A percentile compares a stretch with the other conserved stretches of the same genome.
These are phyloP conservation scores for Xanthostigma xanthostigma DNA, from an alignment of 2,888 invertebrate genomes.

Conservation along the genomic window DNA sequence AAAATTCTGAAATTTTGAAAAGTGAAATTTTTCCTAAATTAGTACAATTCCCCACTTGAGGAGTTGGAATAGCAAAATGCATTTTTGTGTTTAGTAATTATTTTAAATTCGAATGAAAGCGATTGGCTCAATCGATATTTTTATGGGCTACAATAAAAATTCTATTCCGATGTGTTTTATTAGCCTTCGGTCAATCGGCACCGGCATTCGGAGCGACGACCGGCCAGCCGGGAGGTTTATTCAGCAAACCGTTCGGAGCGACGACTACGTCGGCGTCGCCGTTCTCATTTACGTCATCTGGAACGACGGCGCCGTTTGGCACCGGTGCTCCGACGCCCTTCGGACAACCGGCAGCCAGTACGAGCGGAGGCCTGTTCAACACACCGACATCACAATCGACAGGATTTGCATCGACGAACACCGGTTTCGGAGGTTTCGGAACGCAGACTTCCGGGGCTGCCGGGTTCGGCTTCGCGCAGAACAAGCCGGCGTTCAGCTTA, in stretches of 20 bases:
- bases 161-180: too few species aligned
- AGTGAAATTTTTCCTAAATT: too few species aligned
- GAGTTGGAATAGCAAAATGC: too few species aligned
- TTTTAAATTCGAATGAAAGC: too few species aligned
- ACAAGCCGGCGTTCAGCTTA: slow-evolving; percentile 25
- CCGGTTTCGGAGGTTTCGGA: slow-evolving; percentile 30
- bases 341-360: slow-evolving; percentile 24
- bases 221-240: slow-evolving; percentile 27
- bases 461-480: slow-evolving; percentile 31
- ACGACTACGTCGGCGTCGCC: slow-evolving; percentile 32
- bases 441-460: slow-evolving; percentile 26
- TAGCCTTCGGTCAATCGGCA: slow-evolving; percentile 19
- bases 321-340: slow-evolving; percentile 35
- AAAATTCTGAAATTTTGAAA: too few species aligned
- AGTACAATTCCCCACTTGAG: too few species aligned
- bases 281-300: slow-evolving; percentile 27
- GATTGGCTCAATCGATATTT: too few species aligned
- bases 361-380: slow-evolving; percentile 10
- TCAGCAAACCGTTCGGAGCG: slow-evolving; percentile 12
- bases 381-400: background rate
- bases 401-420: slow-evolving; percentile 14
- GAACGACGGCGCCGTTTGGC: slow-evolving; percentile 27
- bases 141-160: too few species aligned
- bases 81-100: too few species aligned
- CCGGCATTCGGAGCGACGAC: slow-evolving; percentile 48